Evolutionary conservation across 2,113 vertebrate genomes (phyloP).

Genomic region (Chunga burmeisteri): DNA sequence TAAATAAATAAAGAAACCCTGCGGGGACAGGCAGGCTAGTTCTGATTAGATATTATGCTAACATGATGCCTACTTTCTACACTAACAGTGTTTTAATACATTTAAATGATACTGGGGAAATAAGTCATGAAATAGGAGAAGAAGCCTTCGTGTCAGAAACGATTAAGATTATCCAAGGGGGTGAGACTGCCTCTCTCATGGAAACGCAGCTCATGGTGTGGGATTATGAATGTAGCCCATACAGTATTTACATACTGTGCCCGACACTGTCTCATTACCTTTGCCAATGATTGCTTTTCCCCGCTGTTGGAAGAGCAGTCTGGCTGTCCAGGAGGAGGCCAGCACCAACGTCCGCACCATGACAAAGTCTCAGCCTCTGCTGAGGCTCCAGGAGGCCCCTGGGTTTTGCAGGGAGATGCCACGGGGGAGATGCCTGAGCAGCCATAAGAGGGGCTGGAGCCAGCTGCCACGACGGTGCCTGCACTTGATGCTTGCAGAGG

Average conservation of each 20-base stretch:
- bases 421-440: neutral
- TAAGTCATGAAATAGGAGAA: constrained; percentile 52
- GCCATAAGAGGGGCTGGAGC: rapidly evolving
- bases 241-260: neutral
- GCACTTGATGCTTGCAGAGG: rapidly evolving
- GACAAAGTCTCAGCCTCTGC: neutral
- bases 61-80: constrained; percentile 68
- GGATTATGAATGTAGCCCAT: neutral
- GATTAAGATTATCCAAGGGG: constrained; percentile 59
- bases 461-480: neutral
- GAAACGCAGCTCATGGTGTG: neutral
- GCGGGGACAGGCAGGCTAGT: constrained; percentile 62
- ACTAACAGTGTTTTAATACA: constrained; percentile 74
- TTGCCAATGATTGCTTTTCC: neutral
- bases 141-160: constrained; percentile 61
- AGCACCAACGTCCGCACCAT: neutral
- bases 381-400: neutral
- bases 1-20: constrained; percentile 76
- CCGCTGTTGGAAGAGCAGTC: neutral
- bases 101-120: constrained; percentile 72
- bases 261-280: neutral
- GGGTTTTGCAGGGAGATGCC: neutral
- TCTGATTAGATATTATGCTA: constrained; percentile 80
- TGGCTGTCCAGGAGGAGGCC: neutral
- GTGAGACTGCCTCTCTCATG: constrained; percentile 12